phyloP scores from a whole-genome alignment of 2,797 vertebrate species.

The Hemibagrus guttatus region DNA sequence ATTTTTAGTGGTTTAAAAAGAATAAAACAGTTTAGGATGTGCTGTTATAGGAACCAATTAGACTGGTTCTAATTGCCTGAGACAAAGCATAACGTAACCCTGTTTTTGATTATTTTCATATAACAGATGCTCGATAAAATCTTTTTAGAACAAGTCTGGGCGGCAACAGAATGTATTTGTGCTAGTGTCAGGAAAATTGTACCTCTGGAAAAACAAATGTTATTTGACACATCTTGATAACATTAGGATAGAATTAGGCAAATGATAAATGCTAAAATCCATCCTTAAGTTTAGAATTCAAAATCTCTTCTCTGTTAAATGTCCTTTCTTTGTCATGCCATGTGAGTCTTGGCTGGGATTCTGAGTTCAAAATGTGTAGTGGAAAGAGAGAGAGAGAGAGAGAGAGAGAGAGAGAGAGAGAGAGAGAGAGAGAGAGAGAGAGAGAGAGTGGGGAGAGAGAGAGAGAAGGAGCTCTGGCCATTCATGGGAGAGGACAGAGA shows the following conservation, averaged over 20 bases:
- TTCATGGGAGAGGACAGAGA: neutral
- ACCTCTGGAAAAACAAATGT: no score
- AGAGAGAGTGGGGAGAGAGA: no score
- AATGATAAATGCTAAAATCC: neutral
- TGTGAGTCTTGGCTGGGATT: neutral
- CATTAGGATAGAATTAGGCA: neutral
- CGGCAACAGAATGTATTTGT: neutral
- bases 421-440: no score
- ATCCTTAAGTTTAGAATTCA: neutral
- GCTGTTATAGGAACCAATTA: neutral
- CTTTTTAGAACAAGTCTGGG: neutral
- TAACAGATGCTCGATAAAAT: neutral
- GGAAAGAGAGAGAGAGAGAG: neutral
- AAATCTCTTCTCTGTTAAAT: neutral
- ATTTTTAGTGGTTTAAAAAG: neutral
- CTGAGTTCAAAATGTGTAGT: no score
- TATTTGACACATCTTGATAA: no score
- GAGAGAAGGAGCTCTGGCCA: conserved; percentile 23
- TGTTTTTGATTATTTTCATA: neutral
- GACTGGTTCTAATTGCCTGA: neutral
- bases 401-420: conserved; percentile 18
- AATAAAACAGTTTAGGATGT: neutral
- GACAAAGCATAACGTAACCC: neutral
- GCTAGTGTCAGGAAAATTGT: neutral
- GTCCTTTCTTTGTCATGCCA: neutral